A percentile compares a stretch with the other conserved stretches of the same genome.
Conservation (phyloP, 2,113 vertebrate genomes). For the Leuciscus idus region DNA sequence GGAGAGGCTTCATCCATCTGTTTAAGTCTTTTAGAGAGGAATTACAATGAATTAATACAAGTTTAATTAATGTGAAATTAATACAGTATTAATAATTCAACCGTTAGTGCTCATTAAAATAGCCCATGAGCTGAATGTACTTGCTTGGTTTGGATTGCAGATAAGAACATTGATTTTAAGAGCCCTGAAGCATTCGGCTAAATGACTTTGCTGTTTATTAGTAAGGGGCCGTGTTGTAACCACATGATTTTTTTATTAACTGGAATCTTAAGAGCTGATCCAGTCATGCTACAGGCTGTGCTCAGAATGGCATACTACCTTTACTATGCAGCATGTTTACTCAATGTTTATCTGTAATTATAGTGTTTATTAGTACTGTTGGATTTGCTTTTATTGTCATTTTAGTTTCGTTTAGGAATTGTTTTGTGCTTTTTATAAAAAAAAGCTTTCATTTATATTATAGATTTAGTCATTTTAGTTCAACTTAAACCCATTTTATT, state of each 20-base stretch:
- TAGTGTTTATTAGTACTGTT: background rate
- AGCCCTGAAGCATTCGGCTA: constrained; percentile 4
- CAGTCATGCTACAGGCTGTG: background rate
- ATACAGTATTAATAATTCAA: constrained; percentile 41
- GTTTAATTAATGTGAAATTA: constrained; percentile 32
- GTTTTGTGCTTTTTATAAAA: no score
- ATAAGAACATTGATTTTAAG: constrained; percentile 27
- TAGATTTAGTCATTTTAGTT: no score
- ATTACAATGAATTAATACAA: constrained; percentile 33
- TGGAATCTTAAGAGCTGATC: background rate
- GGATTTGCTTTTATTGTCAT: background rate
- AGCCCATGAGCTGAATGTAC: constrained; percentile 2
- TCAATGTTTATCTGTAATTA: background rate
- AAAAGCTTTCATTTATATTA: no score
- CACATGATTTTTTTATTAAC: background rate
- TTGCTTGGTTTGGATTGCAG: constrained; percentile 19
- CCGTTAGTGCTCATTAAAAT: constrained; percentile 1
- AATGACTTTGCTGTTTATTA: background rate
- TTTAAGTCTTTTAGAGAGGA: constrained; percentile 1
- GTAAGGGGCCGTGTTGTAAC: background rate
- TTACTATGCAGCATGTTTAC: background rate
- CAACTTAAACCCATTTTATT: no score
- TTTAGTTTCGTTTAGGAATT: background rate
- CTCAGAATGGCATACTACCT: background rate
- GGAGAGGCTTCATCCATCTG: constrained; percentile 3